Conservation (phyloP, 2,113 vertebrate genomes). For the Poeciliopsis occidentalis region DNA sequence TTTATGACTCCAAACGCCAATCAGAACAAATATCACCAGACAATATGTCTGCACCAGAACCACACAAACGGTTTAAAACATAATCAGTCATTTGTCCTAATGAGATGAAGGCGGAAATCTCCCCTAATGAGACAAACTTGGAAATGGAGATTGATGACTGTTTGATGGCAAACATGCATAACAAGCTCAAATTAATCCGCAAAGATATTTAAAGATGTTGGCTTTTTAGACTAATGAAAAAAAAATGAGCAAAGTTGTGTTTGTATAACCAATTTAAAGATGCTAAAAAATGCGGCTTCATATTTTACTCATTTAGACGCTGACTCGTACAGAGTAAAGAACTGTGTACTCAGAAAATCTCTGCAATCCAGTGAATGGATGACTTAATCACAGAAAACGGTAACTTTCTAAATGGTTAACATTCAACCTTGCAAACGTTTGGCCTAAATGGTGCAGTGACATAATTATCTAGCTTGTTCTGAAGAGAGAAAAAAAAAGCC, state of each 20-base stretch:
- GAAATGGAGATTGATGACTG: background rate
- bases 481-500: background rate
- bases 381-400: background rate
- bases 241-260: background rate
- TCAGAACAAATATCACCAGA: background rate
- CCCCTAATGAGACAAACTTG: background rate
- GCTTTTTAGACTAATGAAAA: background rate
- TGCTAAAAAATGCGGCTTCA: background rate
- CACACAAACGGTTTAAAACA: background rate
- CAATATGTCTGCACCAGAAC: background rate
- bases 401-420: constrained; percentile 24
- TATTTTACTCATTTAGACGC: background rate
- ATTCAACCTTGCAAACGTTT: constrained; percentile 7
- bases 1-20: background rate
- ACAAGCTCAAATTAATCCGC: background rate
- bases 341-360: background rate
- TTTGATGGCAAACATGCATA: background rate
- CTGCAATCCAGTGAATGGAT: background rate
- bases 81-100: background rate
- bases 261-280: background rate
- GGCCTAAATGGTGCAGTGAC: background rate
- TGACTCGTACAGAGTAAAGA: background rate
- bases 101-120: background rate
- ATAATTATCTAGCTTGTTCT: background rate
- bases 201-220: background rate